These are phyloP conservation scores for Holcopasites calliopsidis DNA, from an alignment of 1,140 invertebrate genomes.

Conservation along the genomic window DNA sequence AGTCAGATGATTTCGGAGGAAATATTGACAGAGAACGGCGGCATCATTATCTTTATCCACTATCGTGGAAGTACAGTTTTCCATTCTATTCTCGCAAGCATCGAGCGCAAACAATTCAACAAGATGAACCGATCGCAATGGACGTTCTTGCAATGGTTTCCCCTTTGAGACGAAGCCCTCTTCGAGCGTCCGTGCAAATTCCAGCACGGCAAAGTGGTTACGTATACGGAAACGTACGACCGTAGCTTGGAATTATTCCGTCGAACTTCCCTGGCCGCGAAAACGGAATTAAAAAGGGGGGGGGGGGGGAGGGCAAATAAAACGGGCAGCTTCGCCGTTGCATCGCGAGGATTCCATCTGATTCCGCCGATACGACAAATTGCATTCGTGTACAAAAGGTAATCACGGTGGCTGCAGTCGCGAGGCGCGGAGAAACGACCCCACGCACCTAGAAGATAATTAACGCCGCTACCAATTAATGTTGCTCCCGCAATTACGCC, in stretches of 20 bases:
- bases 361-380: constrained; percentile 32
- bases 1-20: no score
- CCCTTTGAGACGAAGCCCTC: background rate
- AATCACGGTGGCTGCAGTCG: constrained; percentile 26
- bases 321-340: no score
- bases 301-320: no score
- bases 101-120: constrained; percentile 3
- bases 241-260: background rate
- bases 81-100: background rate
- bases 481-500: constrained; percentile 49
- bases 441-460: constrained; percentile 32
- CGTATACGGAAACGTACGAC: background rate
- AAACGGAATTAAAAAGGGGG: background rate
- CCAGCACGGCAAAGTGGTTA: background rate
- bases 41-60: background rate
- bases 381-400: constrained; percentile 25
- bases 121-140: background rate
- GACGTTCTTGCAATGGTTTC: background rate
- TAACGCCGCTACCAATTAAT: constrained; percentile 56
- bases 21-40: no score
- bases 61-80: background rate
- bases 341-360: background rate
- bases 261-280: background rate
- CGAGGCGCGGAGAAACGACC: background rate
- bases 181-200: background rate